Conservation (phyloP, 1,140 invertebrate genomes). For the Nasonia vitripennis region DNA sequence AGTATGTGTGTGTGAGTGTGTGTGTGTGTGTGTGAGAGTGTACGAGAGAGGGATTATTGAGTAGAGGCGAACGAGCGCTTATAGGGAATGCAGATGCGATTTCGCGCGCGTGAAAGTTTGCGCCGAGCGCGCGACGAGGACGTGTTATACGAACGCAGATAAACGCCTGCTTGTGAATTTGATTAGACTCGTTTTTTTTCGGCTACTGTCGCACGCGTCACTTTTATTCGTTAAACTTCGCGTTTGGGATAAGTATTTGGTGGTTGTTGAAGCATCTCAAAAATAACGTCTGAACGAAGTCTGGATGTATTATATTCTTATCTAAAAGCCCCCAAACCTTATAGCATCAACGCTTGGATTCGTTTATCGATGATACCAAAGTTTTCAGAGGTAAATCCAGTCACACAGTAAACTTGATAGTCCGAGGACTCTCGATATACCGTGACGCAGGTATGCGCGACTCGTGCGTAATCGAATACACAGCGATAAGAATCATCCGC, state of each 20-base stretch:
- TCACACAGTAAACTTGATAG: constrained; percentile 15
- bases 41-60: background rate
- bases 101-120: constrained; percentile 39
- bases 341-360: too few relatives aligned
- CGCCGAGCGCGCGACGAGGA: background rate
- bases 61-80: background rate
- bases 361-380: too few relatives aligned
- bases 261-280: too few relatives aligned
- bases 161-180: background rate
- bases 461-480: constrained; percentile 28
- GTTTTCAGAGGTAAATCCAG: too few relatives aligned
- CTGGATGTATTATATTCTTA: too few relatives aligned
- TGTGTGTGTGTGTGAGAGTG: background rate
- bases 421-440: background rate
- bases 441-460: constrained; percentile 6
- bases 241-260: background rate
- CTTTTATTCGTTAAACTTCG: background rate
- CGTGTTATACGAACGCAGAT: background rate
- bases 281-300: too few relatives aligned
- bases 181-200: constrained; percentile 23
- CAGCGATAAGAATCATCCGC: constrained; percentile 6
- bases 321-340: too few relatives aligned
- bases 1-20: too few relatives aligned
- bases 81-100: constrained; percentile 22
- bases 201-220: background rate